Evolutionary conservation across 2,888 invertebrate genomes (phyloP), one percentile per base, ranked within the genome.

Genomic region (Choreutis nemorana): DNA sequence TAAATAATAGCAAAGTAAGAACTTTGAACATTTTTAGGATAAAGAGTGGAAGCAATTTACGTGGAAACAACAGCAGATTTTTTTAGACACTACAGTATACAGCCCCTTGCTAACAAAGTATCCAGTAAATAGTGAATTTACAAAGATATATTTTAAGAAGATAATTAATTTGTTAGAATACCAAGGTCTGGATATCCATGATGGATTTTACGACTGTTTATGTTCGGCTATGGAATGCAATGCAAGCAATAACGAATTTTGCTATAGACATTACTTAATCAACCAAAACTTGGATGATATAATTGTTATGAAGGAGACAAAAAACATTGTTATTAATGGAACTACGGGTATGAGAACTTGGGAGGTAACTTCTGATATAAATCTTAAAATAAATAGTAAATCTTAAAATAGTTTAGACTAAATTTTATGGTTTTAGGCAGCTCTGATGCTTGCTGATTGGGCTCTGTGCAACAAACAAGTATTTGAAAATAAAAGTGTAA

Each of bases 321-420:
- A 78, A 31, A 86, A 82, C 50, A 83, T 90, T 50, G 87, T 91
- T 40, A 82, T 87, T 1, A 81, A 87, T 57, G 91, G 91, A 14
- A 91, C 91, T 11, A 92, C 91, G 9, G 91, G 91, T 14, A 70
- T 91, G 42, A 84, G 84, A 41, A 87, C 85, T 44, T 91, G 91
- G 91, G 87, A 90, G 83, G 87, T 87, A 23, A 4, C 11, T 26
- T 9, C 4, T 26, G 13, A 12, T 23, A 16, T 11, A 11, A 29
- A 5, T n/a, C 6, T 7, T 28, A 23, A 8, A 28, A 24, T 18
- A 6, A 18, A 6, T 18, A 6, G 4, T 18, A 18, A 18, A 18
- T 18, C 8, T 18, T 18, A 18, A 5, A n/a, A n/a, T n/a, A n/a
- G n/a, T n/a, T n/a, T n/a, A n/a, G 7, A 5, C 9, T 23, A 9